phyloP scores from a whole-genome alignment of 2,797 vertebrate genomes.

The Phyllotis vaccarum region DNA sequence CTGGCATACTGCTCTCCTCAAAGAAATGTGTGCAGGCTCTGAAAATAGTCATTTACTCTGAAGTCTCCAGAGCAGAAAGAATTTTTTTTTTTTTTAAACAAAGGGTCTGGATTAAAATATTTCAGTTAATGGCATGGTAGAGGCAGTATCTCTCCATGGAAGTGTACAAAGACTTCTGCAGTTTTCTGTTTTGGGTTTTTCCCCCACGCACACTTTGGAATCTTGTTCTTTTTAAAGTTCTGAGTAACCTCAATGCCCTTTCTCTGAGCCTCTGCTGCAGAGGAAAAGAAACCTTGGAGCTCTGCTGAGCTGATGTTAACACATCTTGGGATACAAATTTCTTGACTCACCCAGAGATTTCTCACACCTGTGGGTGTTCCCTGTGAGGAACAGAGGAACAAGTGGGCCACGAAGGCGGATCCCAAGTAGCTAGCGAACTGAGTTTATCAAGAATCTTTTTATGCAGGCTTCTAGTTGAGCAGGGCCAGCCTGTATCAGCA shows the following conservation, averaged over 20 bases:
- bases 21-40: constrained; percentile 26
- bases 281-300: not conserved
- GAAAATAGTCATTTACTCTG: not conserved
- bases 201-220: not conserved
- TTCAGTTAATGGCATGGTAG: not conserved
- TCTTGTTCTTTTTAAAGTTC: constrained; percentile 35
- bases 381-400: not conserved
- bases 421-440: not conserved
- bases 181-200: not conserved
- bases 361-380: not conserved
- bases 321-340: constrained; percentile 31
- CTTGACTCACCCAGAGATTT: not conserved
- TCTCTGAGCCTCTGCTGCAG: not conserved
- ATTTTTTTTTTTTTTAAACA: not conserved
- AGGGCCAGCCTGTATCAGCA: not conserved
- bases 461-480: not conserved
- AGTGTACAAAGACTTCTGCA: not conserved
- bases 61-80: constrained; percentile 19
- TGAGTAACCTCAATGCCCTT: not conserved
- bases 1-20: not conserved
- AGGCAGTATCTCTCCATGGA: not conserved
- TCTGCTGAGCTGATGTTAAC: not conserved
- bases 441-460: not conserved
- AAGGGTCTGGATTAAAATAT: constrained; percentile 1
- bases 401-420: not conserved